Base-by-base conservation (phyloP, 2,797 vertebrate genomes). In the Toxotes lorentzi region DNA sequence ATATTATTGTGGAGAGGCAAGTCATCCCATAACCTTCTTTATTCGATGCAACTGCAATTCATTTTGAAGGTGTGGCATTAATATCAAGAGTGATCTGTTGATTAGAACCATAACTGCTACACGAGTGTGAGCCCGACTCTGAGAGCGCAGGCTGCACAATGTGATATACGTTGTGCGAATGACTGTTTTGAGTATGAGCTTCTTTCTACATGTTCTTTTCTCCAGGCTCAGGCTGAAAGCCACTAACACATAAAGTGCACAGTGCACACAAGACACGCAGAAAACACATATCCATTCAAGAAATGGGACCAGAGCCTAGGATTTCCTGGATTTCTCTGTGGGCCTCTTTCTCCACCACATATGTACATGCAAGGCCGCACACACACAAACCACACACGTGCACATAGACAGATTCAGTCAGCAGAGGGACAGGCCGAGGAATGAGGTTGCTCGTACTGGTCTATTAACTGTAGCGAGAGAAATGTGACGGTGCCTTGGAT, bases 321-420 rank as follows among this genome's bases (percentile, higher is more conserved):
- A 92, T 92, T 93, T 93, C 88, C 89, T 88, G 89, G 86, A 85
- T 87, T 87, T 86, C 79, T 88, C 60, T 70, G 73, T 43, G 38
- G 74, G 79, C 67, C 73, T 84, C 73, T 74, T 78, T 76, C 70
- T 79, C 67, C 60, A 70, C 82, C 77, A n/a, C 64, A 69, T 48
- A 78, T 64, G 72, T 61, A 77, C 84, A 86, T 40, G 61, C 70
- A 78, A 64, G 74, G 67, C 30, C 1, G 65, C 69, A 56, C 53
- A 24, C 73, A 54, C 67, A 79, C 67, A 79, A 78, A 86, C 73
- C 82, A 79, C 62, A 82, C 68, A 74, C 85, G 85, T 90, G 86
- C 70, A 91, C 91, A 95, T 90, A 92, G 90, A 94, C 92, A 91
- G 83, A 93, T 91, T 91, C 91, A 94, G 93, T 92, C 93, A 94